Percentiles rank a stretch among this genome's conserved stretches.
These are phyloP conservation scores for Brachionus calyciflorus DNA, from an alignment of 1,140 invertebrate genomes.

Conservation along the genomic window DNA sequence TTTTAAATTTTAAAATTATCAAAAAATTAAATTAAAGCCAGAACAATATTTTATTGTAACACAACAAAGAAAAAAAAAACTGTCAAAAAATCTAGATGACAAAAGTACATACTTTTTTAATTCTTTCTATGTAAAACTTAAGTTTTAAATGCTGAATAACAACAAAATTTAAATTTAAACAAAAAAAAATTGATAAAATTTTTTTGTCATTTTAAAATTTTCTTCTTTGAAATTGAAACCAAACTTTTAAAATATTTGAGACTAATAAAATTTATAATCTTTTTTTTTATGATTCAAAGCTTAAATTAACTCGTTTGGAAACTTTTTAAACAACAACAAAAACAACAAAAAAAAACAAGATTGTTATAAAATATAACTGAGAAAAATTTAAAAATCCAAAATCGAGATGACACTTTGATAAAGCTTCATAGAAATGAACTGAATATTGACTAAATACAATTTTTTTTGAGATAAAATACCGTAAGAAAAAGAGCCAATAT, in stretches of 20 bases:
- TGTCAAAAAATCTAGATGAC: constrained; percentile 10
- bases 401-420: constrained; percentile 29
- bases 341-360: too few species aligned
- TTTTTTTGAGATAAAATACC: constrained; percentile 38
- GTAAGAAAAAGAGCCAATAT: constrained; percentile 3
- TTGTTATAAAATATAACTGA: constrained; percentile 17
- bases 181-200: not conserved
- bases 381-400: not conserved
- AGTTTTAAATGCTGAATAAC: not conserved
- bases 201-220: not conserved
- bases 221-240: constrained; percentile 23
- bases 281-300: constrained; percentile 19
- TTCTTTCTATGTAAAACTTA: not conserved
- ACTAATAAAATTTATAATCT: not conserved
- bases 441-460: constrained; percentile 29
- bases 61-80: not conserved
- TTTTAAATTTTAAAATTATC: too few species aligned
- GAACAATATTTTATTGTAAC: constrained; percentile 12
- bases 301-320: constrained; percentile 29
- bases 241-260: not conserved
- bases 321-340: not conserved
- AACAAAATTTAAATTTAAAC: constrained; percentile 6
- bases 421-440: constrained; percentile 17
- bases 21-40: constrained; percentile 38
- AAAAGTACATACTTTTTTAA: constrained; percentile 37